phyloP scores from a whole-genome alignment of 2,797 vertebrate species.

The Myotis planiceps region DNA sequence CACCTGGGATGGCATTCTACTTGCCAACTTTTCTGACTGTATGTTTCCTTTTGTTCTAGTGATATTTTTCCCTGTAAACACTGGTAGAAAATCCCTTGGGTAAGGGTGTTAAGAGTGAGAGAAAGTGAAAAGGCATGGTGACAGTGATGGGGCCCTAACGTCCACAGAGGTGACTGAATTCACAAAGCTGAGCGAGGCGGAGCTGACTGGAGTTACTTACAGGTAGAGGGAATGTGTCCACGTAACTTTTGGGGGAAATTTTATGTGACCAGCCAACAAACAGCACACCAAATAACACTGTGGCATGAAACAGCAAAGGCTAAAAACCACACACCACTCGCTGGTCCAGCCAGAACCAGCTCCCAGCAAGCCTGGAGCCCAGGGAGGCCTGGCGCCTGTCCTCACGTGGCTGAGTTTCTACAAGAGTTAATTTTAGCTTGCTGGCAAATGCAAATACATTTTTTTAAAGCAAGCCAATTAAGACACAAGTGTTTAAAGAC shows the following conservation, averaged over 20 bases:
- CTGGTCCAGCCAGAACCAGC: background rate
- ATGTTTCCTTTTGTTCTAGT: background rate
- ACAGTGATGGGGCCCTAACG: background rate
- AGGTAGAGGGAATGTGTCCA: conserved; percentile 55
- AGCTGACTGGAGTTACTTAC: conserved; percentile 69
- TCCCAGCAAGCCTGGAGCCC: conserved; percentile 7
- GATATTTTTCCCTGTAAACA: background rate
- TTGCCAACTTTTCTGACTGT: background rate
- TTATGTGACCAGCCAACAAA: background rate
- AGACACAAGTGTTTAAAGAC: conserved; percentile 89
- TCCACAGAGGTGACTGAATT: background rate
- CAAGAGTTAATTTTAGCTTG: conserved; percentile 83
- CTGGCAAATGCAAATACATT: conserved; percentile 87
- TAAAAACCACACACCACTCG: background rate
- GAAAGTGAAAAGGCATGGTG: background rate
- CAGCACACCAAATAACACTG: background rate
- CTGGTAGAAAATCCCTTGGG: background rate
- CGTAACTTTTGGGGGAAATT: background rate
- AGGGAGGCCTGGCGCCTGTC: background rate
- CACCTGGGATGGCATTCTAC: background rate
- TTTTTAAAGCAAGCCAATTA: conserved; percentile 85
- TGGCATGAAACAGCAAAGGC: conserved; percentile 60
- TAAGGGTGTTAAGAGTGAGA: background rate
- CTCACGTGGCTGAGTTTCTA: conserved; percentile 71
- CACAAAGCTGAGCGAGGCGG: conserved; percentile 53